Evolutionary conservation across 2,797 vertebrate species (phyloP), one percentile per base, ranked within the genome.

Genomic region (Pachyuromys duprasi): DNA sequence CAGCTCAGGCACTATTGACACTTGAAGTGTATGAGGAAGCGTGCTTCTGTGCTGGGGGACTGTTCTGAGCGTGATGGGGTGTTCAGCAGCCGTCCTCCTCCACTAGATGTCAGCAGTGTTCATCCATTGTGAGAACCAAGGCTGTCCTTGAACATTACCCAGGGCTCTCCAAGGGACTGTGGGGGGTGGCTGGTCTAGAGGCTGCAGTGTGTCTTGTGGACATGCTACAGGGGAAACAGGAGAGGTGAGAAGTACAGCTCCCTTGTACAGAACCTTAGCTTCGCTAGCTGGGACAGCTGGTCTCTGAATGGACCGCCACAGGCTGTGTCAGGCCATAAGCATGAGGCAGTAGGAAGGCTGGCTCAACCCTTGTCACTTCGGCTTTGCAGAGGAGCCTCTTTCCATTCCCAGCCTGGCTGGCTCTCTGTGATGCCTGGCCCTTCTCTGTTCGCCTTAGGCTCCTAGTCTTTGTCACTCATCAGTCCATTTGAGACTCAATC

Each of bases 391-490:
- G 97, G 94, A 91, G 78, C 97, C 97, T 98, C 92, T 97, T 97
- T 98, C 98, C 97, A 96, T 98, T 98, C 65, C 98, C 98, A 98
- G 98, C 98, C 98, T 99, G 98, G 98, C 98, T 99, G 98, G 98
- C 98, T 98, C 98, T 98, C 98, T 98, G 98, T 98, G 97, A 97
- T 98, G 98, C 98, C 98, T 98, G 98, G 97, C 98, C 95, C 98
- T 98, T 97, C 98, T 98, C 98, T 97, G 98, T 98, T 98, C 93
- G 98, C 98, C 98, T 98, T 97, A 98, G 96, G 97, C 98, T 98
- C 96, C 98, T 45, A 98, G 98, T 98, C 98, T 99, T 99, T 98
- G 99, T 98, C 98, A 97, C 98, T 99, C 98, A 98, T 99, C 98
- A 99, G 98, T 98, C 98, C 98, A 97, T 98, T 98, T 98, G 98